These are phyloP conservation scores for Chaetophractus vellerosus DNA, from an alignment of 2,797 vertebrate genomes.

Conservation along the genomic window DNA sequence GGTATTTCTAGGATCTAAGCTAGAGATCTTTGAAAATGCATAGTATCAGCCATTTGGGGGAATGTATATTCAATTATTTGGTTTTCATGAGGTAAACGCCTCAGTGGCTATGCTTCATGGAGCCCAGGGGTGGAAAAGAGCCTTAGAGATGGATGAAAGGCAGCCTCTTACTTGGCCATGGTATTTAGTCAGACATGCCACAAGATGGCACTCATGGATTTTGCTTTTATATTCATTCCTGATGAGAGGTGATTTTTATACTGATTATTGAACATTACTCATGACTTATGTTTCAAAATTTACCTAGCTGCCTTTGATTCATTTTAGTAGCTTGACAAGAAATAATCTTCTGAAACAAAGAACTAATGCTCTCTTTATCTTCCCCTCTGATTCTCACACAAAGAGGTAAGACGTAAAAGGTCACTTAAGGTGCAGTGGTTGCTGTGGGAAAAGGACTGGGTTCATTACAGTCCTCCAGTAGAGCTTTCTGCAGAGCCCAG, in stretches of 20 bases:
- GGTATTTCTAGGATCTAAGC: not conserved
- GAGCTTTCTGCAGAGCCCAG: not conserved
- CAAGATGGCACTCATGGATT: slow-evolving; percentile 74
- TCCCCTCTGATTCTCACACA: not conserved
- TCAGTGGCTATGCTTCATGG: accelerated
- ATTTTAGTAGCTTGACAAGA: slow-evolving; percentile 56
- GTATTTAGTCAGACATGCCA: slow-evolving; percentile 62
- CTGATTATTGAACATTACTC: not conserved
- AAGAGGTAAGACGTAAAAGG: not conserved
- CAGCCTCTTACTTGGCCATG: not conserved
- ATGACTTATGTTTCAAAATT: slow-evolving; percentile 22
- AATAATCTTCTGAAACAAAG: slow-evolving; percentile 26
- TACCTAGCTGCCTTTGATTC: slow-evolving; percentile 7
- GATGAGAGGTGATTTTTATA: slow-evolving; percentile 1
- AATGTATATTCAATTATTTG: not conserved
- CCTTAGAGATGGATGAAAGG: not conserved
- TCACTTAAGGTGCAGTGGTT: not conserved
- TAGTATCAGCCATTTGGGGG: not conserved
- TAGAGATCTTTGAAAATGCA: slow-evolving; percentile 6
- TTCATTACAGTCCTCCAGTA: not conserved
- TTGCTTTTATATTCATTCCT: slow-evolving; percentile 35
- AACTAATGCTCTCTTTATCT: not conserved
- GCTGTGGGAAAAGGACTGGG: not conserved
- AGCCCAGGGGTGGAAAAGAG: not conserved
- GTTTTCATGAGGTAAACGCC: not conserved